Conservation (phyloP, 2,113 vertebrate genomes). For the Crotophaga sulcirostris region DNA sequence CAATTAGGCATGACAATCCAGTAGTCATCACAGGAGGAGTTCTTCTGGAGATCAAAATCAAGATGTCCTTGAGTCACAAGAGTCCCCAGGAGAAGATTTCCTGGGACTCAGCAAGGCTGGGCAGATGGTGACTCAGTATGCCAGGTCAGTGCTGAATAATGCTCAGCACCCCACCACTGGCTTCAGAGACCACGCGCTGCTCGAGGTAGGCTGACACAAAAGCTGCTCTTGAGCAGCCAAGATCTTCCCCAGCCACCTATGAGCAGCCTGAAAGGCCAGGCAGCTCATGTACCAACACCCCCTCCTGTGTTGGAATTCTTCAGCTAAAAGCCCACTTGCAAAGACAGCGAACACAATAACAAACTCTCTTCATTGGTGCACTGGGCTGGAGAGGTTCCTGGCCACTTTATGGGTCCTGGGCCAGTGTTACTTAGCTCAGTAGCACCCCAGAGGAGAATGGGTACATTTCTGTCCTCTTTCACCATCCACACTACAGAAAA, state of each 20-base stretch:
- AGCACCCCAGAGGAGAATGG: neutral
- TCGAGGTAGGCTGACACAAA: fast-evolving
- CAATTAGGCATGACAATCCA: neutral
- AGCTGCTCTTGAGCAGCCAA: neutral
- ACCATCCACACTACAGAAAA: neutral
- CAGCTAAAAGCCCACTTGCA: neutral
- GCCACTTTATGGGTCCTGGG: neutral
- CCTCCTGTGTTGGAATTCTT: fast-evolving
- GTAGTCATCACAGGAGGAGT: neutral
- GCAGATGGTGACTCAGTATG: neutral
- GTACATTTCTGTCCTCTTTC: neutral
- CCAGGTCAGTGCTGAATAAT: neutral
- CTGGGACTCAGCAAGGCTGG: neutral
- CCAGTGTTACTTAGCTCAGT: neutral
- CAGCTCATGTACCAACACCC: neutral
- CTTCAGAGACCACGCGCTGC: neutral
- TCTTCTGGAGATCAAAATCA: neutral
- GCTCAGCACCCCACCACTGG: neutral
- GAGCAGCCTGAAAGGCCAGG: neutral
- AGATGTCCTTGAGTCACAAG: neutral
- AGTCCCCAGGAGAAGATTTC: neutral
- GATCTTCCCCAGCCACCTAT: neutral
- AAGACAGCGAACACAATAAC: fast-evolving
- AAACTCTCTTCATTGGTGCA: neutral
- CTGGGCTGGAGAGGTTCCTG: neutral